Base-by-base conservation (phyloP, 2,888 invertebrate species). In the Rhorus exstirpatorius region DNA sequence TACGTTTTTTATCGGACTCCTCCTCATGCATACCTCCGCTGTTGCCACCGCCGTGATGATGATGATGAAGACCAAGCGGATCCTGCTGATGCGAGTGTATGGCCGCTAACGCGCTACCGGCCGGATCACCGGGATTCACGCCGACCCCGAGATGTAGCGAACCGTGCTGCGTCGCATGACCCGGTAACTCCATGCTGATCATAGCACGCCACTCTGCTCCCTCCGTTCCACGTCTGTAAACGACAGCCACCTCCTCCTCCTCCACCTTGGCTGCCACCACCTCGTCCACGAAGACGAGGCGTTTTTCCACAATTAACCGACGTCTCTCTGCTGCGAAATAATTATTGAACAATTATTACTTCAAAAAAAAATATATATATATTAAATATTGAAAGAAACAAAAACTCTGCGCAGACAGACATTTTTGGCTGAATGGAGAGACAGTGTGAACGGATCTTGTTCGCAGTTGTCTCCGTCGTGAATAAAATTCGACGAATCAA, bases 101-200 rank as follows among this genome's bases (percentile, higher is more conserved):
- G 78, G 87, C 90, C 84, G 90, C 88, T 68, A 91, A 84, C 71
- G 91, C 89, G 85, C 88, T 88, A 84, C 90, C 91, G 84, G 91
- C 86, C 44, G 91, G 90, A 85, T 91, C 91, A 85, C 90, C 90
- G 80, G 91, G 89, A 83, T 91, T 91, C 63, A 91, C 89, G 71
- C 89, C 88, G 85, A 89, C 89, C 83, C 91, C 91, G 81, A 91
- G 90, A 87, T 91, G 91, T 86, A 92, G 89, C 81, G 89, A 89
- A 86, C 90, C 91, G 84, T 92, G 92, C 88, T 92, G 92, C 87
- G 90, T 89, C 87, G 91, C 81, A 89, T 92, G 92, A 71, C 89
- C 87, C 87, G 92, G 91, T 88, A 92, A 89, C 90, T 92, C 92
- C 92, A 92, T 92, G 89, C 92, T 92, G 91, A 92, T 92, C 92